Conservation (phyloP, 2,888 invertebrate genomes). For the Amphipyra berbera region DNA sequence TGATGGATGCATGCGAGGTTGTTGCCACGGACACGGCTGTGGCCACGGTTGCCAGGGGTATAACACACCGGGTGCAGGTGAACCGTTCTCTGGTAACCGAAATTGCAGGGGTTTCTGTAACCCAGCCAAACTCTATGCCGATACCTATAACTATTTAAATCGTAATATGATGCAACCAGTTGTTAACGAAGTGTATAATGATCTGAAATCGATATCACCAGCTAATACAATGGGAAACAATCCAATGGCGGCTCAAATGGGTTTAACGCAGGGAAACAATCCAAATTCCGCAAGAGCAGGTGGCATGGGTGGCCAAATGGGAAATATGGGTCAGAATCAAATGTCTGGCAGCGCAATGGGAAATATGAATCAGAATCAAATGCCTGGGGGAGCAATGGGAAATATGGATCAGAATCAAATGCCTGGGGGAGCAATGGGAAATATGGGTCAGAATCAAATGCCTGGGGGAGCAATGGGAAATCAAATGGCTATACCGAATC, state of each 20-base stretch:
- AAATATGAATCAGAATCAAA: too few species aligned
- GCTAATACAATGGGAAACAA: constrained; percentile 78
- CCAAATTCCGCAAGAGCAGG: constrained; percentile 23
- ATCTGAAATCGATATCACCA: constrained; percentile 77
- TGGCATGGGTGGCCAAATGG: constrained; percentile 33
- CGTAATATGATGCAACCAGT: constrained; percentile 82
- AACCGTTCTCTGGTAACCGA: constrained; percentile 61
- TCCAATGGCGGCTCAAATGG: constrained; percentile 73
- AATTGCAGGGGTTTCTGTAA: constrained; percentile 73
- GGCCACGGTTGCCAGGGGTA: constrained; percentile 50
- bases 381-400: constrained; percentile 44
- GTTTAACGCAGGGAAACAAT: constrained; percentile 57
- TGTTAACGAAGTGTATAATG: constrained; percentile 82
- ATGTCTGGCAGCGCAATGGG: constrained; percentile 49
- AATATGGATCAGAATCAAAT: constrained; percentile 50
- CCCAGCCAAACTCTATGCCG: constrained; percentile 76
- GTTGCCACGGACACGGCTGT: constrained; percentile 65
- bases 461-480: constrained; percentile 43
- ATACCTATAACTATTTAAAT: constrained; percentile 81
- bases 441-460: constrained; percentile 51
- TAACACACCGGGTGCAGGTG: constrained; percentile 64
- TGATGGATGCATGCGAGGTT: constrained; percentile 67
- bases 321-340: constrained; percentile 45
- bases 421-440: constrained; percentile 45
- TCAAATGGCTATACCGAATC: constrained; percentile 22